Evolutionary conservation across 2,113 vertebrate species (phyloP).

Genomic region (Phyllopteryx taeniolatus): DNA sequence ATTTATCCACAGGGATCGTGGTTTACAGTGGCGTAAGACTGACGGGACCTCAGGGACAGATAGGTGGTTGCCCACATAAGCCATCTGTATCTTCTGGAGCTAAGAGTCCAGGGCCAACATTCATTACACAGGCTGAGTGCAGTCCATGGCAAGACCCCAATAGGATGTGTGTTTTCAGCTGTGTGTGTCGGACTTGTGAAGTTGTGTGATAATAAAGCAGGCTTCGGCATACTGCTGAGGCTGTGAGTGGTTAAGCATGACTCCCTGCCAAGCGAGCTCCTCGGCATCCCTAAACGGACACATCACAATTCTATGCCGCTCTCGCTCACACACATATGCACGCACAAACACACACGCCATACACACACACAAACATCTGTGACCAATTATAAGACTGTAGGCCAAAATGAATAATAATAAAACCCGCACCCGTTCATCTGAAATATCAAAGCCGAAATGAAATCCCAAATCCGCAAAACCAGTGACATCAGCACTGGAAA

Average conservation of each 20-base stretch:
- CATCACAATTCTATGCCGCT: constrained; percentile 32
- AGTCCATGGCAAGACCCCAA: constrained; percentile 38
- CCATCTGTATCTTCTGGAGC: constrained; percentile 56
- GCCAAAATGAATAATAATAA: constrained; percentile 68
- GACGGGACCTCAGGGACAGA: constrained; percentile 63
- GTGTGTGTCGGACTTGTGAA: constrained; percentile 21
- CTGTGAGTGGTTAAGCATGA: constrained; percentile 53
- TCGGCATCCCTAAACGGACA: constrained; percentile 42
- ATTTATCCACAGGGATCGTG: constrained; percentile 50
- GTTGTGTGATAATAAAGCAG: constrained; percentile 48
- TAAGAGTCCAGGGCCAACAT: constrained; percentile 41
- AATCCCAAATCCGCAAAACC: constrained; percentile 58
- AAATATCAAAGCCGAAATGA: constrained; percentile 69
- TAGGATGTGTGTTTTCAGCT: constrained; percentile 15
- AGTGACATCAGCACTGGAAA: constrained; percentile 61
- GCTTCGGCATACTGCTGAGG: constrained; percentile 39
- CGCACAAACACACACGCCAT: constrained; percentile 15
- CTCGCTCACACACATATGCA: constrained; percentile 1
- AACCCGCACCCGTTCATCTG: constrained; percentile 48
- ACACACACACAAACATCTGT: constrained; percentile 50
- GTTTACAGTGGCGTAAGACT: constrained; percentile 47
- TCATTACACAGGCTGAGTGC: constrained; percentile 42
- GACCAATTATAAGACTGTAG: constrained; percentile 70
- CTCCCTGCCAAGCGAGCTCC: constrained; percentile 53
- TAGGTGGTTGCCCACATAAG: constrained; percentile 61